A percentile compares a stretch with the other conserved stretches of the same genome.
These are phyloP conservation scores for Lepus townsendii DNA, from an alignment of 2,797 vertebrate species.

Conservation along the genomic window DNA sequence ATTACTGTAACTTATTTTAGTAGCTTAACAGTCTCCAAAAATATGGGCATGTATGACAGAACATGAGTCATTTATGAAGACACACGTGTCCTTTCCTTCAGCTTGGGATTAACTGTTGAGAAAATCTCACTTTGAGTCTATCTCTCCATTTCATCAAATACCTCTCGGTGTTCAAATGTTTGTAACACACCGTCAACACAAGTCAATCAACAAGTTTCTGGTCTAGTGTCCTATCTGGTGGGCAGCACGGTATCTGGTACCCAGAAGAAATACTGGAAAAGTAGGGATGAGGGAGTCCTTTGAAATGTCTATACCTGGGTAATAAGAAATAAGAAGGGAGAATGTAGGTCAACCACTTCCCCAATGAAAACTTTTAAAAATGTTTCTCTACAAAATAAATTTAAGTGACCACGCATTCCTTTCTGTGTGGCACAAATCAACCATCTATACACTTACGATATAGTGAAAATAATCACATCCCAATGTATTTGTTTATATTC, in stretches of 20 bases:
- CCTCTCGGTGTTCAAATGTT: background rate
- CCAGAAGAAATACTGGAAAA: background rate
- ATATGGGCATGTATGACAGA: background rate
- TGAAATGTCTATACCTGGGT: background rate
- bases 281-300: background rate
- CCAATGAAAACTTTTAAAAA: background rate
- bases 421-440: background rate
- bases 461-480: background rate
- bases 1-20: background rate
- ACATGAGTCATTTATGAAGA: background rate
- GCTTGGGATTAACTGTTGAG: background rate
- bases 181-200: background rate
- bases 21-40: conserved; percentile 32
- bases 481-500: background rate
- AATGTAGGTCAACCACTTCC: background rate
- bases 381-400: background rate
- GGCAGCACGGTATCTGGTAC: background rate
- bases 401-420: background rate
- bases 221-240: background rate
- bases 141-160: background rate
- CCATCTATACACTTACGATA: background rate
- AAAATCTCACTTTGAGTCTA: conserved; percentile 8
- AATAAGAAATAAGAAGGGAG: background rate
- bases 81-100: background rate
- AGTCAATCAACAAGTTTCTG: background rate